Evolutionary conservation across 2,888 invertebrate species (phyloP), one percentile per base, ranked within the genome.

Genomic region (Uloborus plumipes): DNA sequence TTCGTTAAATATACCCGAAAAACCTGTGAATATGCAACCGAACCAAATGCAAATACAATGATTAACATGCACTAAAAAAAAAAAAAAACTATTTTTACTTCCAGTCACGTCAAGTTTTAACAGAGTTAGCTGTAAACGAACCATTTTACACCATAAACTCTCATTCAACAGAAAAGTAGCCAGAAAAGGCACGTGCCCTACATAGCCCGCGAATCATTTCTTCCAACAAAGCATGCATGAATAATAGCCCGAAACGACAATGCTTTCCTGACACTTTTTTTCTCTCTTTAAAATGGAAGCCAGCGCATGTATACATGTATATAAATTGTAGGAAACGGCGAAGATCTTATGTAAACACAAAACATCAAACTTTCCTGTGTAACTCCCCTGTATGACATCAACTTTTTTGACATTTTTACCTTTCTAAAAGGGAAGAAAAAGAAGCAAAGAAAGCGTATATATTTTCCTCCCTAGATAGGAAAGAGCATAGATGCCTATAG

Each of bases 261-360:
- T 58, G 39, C 69, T 62, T 65, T 53, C 67, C 67, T 64, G 59
- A 53, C 61, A 31, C 55, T 59, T 26, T 73, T 71, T 58, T 31
- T 50, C 22, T 50, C 22, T 22, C 49, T 49, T 47, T 39, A 74
- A 26, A 59, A 59, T 53, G 65, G 69, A 73, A 62, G 70, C n/a
- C n/a, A 47, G 18, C 39, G 18, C 13, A 18, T 59, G 59, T 59
- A 59, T 18, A 26, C 18, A 18, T 72, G 66, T 79, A 79, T 72
- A 79, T 79, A 79, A 72, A 72, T 61, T 47, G 61, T 72, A 58
- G 51, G 71, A 64, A 67, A 73, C 61, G 39, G 58, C 22, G 58
- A 61, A 74, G 70, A 73, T 62, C 74, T 74, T 81, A 75, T 81
- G 80, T 74, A 81, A 74, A 81, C 80, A 81, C 49, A 74, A 74